Conservation (phyloP, 2,888 invertebrate genomes). For the Drosophila suboccidentalis region DNA sequence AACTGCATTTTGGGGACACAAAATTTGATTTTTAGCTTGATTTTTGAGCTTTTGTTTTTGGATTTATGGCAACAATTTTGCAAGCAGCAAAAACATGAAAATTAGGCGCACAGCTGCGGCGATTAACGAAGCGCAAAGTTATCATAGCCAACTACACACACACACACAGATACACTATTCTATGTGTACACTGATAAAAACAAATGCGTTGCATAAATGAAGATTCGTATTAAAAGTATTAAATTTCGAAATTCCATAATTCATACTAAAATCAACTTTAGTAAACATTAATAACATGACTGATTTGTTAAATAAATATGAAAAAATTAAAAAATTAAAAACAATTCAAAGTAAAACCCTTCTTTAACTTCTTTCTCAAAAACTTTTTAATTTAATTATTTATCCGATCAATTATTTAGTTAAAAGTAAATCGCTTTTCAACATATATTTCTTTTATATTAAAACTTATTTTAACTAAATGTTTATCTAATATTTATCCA, state of each 20-base stretch:
- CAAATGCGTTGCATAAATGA: background rate
- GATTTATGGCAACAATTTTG: conserved; percentile 46
- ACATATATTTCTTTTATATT: too few relatives aligned
- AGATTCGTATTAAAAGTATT: background rate
- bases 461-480: too few relatives aligned
- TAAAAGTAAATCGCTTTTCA: too few relatives aligned
- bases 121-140: conserved; percentile 84
- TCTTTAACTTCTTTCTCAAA: too few relatives aligned
- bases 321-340: too few relatives aligned
- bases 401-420: too few relatives aligned
- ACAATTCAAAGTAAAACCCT: too few relatives aligned
- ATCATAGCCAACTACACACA: conserved; percentile 62
- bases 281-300: too few relatives aligned
- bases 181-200: background rate
- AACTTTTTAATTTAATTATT: too few relatives aligned
- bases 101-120: conserved; percentile 75
- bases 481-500: too few relatives aligned
- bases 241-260: background rate
- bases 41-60: conserved; percentile 57
- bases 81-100: conserved; percentile 66
- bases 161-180: background rate
- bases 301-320: too few relatives aligned
- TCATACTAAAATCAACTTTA: background rate
- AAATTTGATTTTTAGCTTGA: conserved; percentile 33
- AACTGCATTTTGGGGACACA: conserved; percentile 24